Base-by-base conservation (phyloP, 2,113 vertebrate genomes). In the Atractosteus spatula region DNA sequence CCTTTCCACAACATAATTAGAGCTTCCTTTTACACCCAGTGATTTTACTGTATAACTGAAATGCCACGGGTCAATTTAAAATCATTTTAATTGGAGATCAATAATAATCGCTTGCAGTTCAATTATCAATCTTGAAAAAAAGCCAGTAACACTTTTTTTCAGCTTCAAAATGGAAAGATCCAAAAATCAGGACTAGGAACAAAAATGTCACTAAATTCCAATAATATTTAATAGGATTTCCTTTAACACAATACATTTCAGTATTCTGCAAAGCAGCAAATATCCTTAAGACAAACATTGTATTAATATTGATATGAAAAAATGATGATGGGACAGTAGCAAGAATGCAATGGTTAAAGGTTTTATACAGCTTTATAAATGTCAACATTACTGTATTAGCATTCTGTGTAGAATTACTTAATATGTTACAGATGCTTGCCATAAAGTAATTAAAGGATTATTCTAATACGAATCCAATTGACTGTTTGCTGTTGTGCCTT, bases 391-490 rank as follows among this genome's bases (percentile, higher is more conserved):
- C 87, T 84, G 84, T 87, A 86, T 88, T 89, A 88, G 85, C 83
- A 80, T 72, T 78, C 86, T 75, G 81, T 79, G 83, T 78, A 86
- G 85, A 88, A 88, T 87, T 79, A 84, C 84, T 89, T 89, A 90
- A 89, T 90, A 84, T 82, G 84, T 83, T 90, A 88, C 83, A 88
- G 85, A 89, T 86, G 80, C 89, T 88, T 79, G 76, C 81, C 83
- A 82, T 84, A 85, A 86, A 86, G 87, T 83, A 90, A 91, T 91
- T 91, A 91, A 92, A 81, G 88, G 89, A 90, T 92, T 90, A 90
- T 82, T 84, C 71, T 78, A 81, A 87, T 84, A 85, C 82, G 84
- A 89, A 86, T 86, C 76, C 44, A 78, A 77, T 78, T 73, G 79
- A 77, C 83, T 83, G 81, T 91, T 91, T 89, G 86, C 82, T 85